These are phyloP conservation scores for Aspidiotus destructor DNA, from an alignment of 2,888 invertebrate species.

Conservation along the genomic window DNA sequence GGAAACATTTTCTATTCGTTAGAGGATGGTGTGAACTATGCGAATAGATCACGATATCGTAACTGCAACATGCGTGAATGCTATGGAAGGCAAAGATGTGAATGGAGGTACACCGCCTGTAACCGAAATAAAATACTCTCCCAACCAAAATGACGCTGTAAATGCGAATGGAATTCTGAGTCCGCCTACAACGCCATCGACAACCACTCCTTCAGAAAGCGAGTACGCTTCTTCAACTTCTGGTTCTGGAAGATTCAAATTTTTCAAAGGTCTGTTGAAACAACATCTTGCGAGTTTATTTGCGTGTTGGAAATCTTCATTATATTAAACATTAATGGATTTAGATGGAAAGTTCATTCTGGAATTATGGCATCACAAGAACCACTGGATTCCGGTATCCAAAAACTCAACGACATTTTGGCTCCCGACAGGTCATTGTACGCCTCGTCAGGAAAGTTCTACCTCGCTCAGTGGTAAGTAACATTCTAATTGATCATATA, in stretches of 20 bases:
- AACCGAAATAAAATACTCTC: slow-evolving; percentile 27
- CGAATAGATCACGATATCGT: slow-evolving; percentile 39
- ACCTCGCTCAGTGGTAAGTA: slow-evolving; percentile 65
- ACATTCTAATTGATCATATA: not conserved
- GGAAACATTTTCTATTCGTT: not conserved
- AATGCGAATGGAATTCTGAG: slow-evolving; percentile 35
- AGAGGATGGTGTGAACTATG: slow-evolving; percentile 35
- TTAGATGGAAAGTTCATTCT: slow-evolving; percentile 82
- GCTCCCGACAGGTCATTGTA: slow-evolving; percentile 56
- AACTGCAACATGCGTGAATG: slow-evolving; percentile 40
- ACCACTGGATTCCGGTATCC: slow-evolving; percentile 82
- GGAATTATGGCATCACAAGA: slow-evolving; percentile 66
- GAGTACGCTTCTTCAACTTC: slow-evolving; percentile 22
- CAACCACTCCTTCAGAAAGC: slow-evolving; percentile 29
- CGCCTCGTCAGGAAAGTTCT: slow-evolving; percentile 62
- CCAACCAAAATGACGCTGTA: slow-evolving; percentile 12
- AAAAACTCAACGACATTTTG: slow-evolving; percentile 66
- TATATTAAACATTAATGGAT: not conserved
- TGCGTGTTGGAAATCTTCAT: slow-evolving; percentile 24
- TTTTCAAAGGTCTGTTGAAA: slow-evolving; percentile 57
- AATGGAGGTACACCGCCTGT: slow-evolving; percentile 37
- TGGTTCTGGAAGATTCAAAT: slow-evolving; percentile 65
- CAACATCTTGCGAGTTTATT: not conserved
- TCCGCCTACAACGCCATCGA: slow-evolving; percentile 34
- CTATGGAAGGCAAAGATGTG: slow-evolving; percentile 40